Evolutionary conservation across 2,113 vertebrate species (phyloP), one percentile per base, ranked within the genome.

Genomic region (Rhinolophus ferrumequinum): DNA sequence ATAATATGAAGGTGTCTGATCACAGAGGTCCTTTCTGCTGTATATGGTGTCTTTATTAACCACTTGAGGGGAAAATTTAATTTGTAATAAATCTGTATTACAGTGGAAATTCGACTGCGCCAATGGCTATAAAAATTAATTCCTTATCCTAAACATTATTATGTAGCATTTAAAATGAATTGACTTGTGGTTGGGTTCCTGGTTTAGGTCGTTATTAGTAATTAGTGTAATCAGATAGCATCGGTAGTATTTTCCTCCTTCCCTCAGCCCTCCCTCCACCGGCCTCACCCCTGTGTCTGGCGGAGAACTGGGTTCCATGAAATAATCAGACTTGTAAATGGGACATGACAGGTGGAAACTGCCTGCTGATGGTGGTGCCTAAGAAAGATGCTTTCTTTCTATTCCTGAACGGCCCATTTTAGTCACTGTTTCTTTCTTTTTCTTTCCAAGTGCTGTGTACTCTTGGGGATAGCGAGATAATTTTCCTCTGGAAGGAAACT

Each of bases 121-220:
- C 95, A 81, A 81, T 97, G 95, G 96, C 97, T 95, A 97, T 98
- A 98, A 98, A 98, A 98, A 98, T 98, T 97, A 98, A 98, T 98
- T 97, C 94, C 96, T 98, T 97, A 97, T 97, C 94, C 98, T 98
- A 98, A 98, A 98, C 96, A 98, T 98, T 98, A 98, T 98, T 97
- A 97, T 93, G 96, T 82, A 97, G 98, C 97, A 97, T 97, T 98
- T 96, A 97, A 97, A 98, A 97, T 97, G 97, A 98, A 98, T 98
- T 97, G 97, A 67, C 97, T 79, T 97, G 97, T 94, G 93, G 90
- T 96, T 85, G 90, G 96, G 93, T 77, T 95, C 92, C 91, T 80
- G 93, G 97, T 81, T 96, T 52, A 97, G 93, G 95, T 97, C 90
- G 93, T 98, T 97, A 97, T 97, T 97, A 96, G 98, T 97, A 98